These are phyloP conservation scores for Leptocoma aspasia DNA, from an alignment of 2,113 vertebrate genomes.

Conservation along the genomic window DNA sequence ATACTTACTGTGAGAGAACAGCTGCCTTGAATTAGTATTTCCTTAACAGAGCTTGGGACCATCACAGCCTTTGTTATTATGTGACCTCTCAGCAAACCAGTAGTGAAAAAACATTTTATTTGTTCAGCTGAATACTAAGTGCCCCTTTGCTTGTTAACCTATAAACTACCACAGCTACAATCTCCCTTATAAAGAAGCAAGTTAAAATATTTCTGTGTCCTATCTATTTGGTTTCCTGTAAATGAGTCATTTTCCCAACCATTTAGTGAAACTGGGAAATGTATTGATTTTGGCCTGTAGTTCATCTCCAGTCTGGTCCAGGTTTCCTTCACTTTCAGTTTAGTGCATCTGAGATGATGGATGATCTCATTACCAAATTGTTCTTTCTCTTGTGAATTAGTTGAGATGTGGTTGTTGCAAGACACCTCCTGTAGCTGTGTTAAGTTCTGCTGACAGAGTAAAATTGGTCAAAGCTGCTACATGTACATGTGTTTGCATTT, in stretches of 20 bases:
- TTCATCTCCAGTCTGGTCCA: not conserved
- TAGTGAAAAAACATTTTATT: slow-evolving; percentile 29
- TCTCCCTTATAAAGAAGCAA: not conserved
- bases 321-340: slow-evolving; percentile 46
- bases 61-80: not conserved
- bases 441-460: slow-evolving; percentile 47
- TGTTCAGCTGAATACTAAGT: slow-evolving; percentile 30
- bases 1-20: not conserved
- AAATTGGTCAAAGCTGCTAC: not conserved
- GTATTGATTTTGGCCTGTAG: slow-evolving; percentile 54
- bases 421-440: slow-evolving; percentile 20
- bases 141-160: slow-evolving; percentile 36
- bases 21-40: slow-evolving; percentile 31
- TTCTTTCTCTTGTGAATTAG: not conserved
- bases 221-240: slow-evolving; percentile 28
- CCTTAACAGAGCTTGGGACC: not conserved
- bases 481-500: slow-evolving; percentile 48
- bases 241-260: slow-evolving; percentile 12
- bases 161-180: slow-evolving; percentile 12
- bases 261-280: slow-evolving; percentile 38
- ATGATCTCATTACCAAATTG: slow-evolving; percentile 54
- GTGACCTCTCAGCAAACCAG: slow-evolving; percentile 4
- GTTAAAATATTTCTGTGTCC: slow-evolving; percentile 3
- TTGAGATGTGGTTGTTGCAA: not conserved
- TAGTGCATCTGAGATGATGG: not conserved